A percentile compares a stretch with the other conserved stretches of the same genome.
These are phyloP conservation scores for Teleogryllus occipitalis DNA, from an alignment of 1,140 invertebrate species.

Conservation along the genomic window DNA sequence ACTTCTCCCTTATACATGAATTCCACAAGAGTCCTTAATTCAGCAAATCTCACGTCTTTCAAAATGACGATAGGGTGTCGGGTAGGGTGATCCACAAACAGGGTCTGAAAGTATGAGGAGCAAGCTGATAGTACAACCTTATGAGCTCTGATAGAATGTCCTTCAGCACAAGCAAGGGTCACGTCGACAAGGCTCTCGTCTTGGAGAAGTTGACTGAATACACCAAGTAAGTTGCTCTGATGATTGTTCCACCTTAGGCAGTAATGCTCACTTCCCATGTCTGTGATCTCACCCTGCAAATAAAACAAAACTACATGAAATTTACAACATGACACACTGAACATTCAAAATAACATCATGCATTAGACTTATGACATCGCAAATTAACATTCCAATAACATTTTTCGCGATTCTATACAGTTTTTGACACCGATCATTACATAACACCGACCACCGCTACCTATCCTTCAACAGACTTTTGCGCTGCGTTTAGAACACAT, in stretches of 20 bases:
- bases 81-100: constrained; percentile 81
- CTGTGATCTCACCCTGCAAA: constrained; percentile 22
- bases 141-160: constrained; percentile 86
- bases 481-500: no score
- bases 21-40: constrained; percentile 83
- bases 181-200: constrained; percentile 92
- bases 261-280: constrained; percentile 89
- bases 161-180: constrained; percentile 88
- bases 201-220: constrained; percentile 88
- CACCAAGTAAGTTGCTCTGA: constrained; percentile 89
- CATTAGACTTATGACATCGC: neutral
- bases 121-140: constrained; percentile 92
- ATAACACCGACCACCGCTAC: neutral
- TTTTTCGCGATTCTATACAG: neutral
- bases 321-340: neutral
- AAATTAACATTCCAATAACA: neutral
- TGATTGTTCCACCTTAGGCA: constrained; percentile 94
- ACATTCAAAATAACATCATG: neutral
- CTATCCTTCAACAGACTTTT: neutral
- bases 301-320: constrained; percentile 1
- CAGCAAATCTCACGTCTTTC: constrained; percentile 83
- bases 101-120: constrained; percentile 86
- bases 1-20: constrained; percentile 96
- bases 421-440: neutral
- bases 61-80: constrained; percentile 88